phyloP scores from a whole-genome alignment of 2,797 vertebrate genomes.

The Sebastes paucispinis region DNA sequence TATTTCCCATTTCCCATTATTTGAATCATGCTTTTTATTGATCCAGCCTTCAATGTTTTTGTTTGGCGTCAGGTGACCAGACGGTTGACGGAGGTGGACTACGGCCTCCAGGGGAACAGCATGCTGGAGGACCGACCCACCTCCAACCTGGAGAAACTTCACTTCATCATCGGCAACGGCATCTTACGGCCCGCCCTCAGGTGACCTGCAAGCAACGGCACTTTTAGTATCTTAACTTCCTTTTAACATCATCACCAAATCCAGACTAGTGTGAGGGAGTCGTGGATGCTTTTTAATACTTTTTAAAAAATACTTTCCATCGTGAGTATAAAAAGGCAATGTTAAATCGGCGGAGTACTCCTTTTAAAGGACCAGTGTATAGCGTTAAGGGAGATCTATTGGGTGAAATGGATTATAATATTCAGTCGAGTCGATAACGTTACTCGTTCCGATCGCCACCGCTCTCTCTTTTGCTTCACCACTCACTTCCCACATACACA shows the following conservation, averaged over 20 bases:
- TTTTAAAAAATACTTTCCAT: no score
- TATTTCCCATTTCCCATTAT: neutral
- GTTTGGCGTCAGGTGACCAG: constrained; percentile 87
- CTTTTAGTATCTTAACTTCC: neutral
- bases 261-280: neutral
- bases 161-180: constrained; percentile 98
- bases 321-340: no score
- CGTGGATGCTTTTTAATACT: no score
- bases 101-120: constrained; percentile 91
- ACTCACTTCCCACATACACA: no score
- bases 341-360: neutral
- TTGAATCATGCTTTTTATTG: no score
- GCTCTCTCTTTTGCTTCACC: no score
- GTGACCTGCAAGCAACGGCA: constrained; percentile 60
- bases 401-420: no score
- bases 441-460: no score
- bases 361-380: neutral
- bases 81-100: constrained; percentile 91
- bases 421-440: no score
- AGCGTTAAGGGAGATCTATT: no score
- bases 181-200: constrained; percentile 93
- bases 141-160: constrained; percentile 97
- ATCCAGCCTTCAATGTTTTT: neutral
- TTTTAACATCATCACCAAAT: neutral
- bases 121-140: constrained; percentile 97